Evolutionary conservation across 1,140 invertebrate genomes (phyloP).

Genomic region (Drosophila nebulosa): DNA sequence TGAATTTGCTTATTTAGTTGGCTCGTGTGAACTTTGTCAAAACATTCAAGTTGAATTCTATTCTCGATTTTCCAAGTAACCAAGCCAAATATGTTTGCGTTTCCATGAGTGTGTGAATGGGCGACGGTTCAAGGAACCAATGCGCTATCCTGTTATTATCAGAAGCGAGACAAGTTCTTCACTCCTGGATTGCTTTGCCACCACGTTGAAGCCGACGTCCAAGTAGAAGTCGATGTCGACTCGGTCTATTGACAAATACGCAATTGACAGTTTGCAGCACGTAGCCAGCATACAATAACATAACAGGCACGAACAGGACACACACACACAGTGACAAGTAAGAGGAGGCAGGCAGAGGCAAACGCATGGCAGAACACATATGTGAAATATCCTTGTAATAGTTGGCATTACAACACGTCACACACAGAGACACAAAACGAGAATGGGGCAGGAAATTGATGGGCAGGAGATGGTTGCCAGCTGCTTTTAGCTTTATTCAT

Average conservation of each 20-base stretch:
- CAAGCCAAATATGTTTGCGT: not conserved
- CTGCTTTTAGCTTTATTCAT: constrained; percentile 29
- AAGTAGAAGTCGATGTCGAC: constrained; percentile 10
- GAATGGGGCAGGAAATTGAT: constrained; percentile 28
- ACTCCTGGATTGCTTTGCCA: not conserved
- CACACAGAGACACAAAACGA: constrained; percentile 1
- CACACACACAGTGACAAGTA: not conserved
- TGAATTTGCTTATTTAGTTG: not conserved
- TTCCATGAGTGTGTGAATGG: not conserved
- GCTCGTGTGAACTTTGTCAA: not conserved
- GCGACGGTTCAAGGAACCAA: not conserved
- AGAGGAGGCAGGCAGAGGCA: not conserved
- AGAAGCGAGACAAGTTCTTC: not conserved
- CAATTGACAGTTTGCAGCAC: constrained; percentile 60
- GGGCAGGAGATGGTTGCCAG: constrained; percentile 26
- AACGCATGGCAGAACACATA: constrained; percentile 4
- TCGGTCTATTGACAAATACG: constrained; percentile 57
- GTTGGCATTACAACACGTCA: constrained; percentile 48
- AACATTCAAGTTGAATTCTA: no score
- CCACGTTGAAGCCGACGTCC: not conserved
- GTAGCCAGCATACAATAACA: constrained; percentile 43
- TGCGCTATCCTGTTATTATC: not conserved
- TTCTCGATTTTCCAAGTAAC: no score
- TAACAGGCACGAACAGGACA: constrained; percentile 38
- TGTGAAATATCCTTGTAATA: constrained; percentile 50